Base-by-base conservation (phyloP, 53 echinoderm and acorn worm genomes). In the Glandiceps talaboti region DNA sequence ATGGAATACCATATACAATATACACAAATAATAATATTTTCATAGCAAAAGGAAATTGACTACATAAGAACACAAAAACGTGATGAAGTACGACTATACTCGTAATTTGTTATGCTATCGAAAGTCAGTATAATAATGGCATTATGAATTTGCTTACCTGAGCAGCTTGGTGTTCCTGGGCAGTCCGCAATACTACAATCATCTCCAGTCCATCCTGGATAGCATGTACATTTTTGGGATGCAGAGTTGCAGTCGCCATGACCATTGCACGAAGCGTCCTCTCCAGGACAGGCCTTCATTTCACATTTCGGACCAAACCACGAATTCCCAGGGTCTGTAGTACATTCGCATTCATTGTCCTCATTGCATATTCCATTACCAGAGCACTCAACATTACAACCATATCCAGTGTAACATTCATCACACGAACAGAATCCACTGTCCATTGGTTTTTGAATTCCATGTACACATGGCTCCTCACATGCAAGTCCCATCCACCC, bases 151-250 rank as follows among this genome's bases (percentile, higher is more conserved):
- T n/a, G n/a, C 84, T 74, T 85, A 94, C 94, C 94, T 79, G 94
- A 94, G 79, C 94, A 94, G 64, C 94, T 94, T 1, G 91, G 83
- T 14, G 79, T 82, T 75, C 94, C 94, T 78, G 94, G 94, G 79
- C 94, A 94, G 72, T 94, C 94, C 31, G 94, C 86, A 25, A 79
- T 82, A 27, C 84, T 89, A 79, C 94, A 94, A 73, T 91, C 94
- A 27, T 80, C 14, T 0, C 94, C 94, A 27, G 82, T 76, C 94
- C 94, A 94, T 31, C 94, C 94, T 32, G 94, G 94, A 80, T 87
- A 94, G 33, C 94, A 94, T 1, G 94, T 85, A 80, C 94, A 94
- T 26, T 85, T 75, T 28, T 89, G 85, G 28, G 85, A 88, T 0
- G 82, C 89, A 6, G 83, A 28, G 74, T 91, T 87, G 64, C 94